phyloP scores from a whole-genome alignment of 2,797 vertebrate species.

The Prunella strophiata region DNA sequence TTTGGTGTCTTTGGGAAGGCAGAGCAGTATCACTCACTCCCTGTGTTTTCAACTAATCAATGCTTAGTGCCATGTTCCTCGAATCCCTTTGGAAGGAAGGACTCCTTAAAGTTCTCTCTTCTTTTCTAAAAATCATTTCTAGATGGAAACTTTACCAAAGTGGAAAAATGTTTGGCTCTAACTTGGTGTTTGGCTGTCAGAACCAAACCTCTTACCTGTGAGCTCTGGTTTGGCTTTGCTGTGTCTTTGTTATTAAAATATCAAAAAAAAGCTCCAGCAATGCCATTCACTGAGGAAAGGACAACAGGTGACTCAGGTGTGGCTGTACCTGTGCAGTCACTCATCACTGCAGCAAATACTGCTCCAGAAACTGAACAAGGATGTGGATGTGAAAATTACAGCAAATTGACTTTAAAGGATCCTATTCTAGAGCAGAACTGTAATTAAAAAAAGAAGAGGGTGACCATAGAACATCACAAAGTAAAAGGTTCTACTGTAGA shows the following conservation, averaged over 20 bases:
- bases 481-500: neutral
- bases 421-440: neutral
- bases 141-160: neutral
- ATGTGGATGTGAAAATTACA: neutral
- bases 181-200: neutral
- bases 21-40: neutral
- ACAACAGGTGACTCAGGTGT: neutral
- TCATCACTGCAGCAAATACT: neutral
- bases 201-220: accelerated
- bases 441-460: neutral
- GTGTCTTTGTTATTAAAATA: neutral
- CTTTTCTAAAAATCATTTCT: neutral
- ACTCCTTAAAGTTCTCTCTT: neutral
- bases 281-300: neutral
- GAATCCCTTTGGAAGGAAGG: neutral
- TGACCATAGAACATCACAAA: neutral
- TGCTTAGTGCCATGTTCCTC: neutral
- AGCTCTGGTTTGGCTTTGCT: neutral
- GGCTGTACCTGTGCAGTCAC: neutral
- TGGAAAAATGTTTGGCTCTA: neutral
- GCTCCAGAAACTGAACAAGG: neutral
- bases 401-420: neutral
- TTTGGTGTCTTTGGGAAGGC: neutral
- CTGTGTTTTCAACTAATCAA: neutral
- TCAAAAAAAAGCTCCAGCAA: neutral